phyloP scores from a whole-genome alignment of 2,888 invertebrate species.

The Falcaria lacertinaria region DNA sequence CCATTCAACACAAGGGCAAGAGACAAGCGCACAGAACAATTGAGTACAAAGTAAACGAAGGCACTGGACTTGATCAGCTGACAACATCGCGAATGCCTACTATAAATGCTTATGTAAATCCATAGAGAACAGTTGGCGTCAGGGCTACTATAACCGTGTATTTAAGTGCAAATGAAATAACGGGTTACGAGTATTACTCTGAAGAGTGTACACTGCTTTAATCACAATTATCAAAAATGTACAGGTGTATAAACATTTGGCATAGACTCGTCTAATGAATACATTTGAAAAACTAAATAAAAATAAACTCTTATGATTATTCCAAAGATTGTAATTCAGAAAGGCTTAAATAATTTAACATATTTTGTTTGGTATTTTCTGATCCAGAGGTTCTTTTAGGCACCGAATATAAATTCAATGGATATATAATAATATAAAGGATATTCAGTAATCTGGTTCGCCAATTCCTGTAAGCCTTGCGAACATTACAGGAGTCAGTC shows the following conservation, averaged over 20 bases:
- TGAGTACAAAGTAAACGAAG: background rate
- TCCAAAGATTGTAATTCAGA: slow-evolving; percentile 57
- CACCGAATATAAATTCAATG: slow-evolving; percentile 38
- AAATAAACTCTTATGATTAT: slow-evolving; percentile 58
- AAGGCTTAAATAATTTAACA: slow-evolving; percentile 52
- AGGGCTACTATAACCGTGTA: background rate
- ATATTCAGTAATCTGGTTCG: slow-evolving; percentile 30
- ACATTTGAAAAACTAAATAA: slow-evolving; percentile 49
- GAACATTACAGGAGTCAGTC: no score
- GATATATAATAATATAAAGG: background rate
- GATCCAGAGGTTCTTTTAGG: slow-evolving; percentile 71
- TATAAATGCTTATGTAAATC: background rate
- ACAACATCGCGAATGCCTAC: background rate
- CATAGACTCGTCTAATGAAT: slow-evolving; percentile 55
- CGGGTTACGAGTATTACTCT: slow-evolving; percentile 26
- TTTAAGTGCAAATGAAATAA: slow-evolving; percentile 13
- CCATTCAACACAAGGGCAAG: background rate
- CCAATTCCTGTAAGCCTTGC: slow-evolving; percentile 32
- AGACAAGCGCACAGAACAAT: background rate
- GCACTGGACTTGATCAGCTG: background rate
- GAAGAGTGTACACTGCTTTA: slow-evolving; percentile 48
- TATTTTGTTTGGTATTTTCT: slow-evolving; percentile 42
- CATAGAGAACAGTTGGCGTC: background rate
- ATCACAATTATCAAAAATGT: slow-evolving; percentile 55
- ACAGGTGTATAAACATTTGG: slow-evolving; percentile 69